Base-by-base conservation (phyloP, 2,797 vertebrate genomes). In the Eleutherodactylus coqui region DNA sequence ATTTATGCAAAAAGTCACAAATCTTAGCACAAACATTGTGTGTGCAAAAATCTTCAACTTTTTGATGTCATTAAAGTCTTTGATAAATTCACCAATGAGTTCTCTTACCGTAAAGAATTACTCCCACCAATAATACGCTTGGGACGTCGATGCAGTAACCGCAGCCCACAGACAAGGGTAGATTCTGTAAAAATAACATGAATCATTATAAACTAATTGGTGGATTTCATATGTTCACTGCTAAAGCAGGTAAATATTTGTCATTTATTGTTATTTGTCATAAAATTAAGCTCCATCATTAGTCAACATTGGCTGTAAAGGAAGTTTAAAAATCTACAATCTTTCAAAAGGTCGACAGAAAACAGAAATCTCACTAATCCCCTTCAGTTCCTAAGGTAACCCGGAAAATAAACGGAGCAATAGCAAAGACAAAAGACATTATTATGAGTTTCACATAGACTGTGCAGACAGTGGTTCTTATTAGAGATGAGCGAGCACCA, bases 61-160 rank as follows among this genome's bases (percentile, higher is more conserved):
- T n/a, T n/a, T n/a, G 29, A 64, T 64, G 29, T 32, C 27, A 64
- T 64, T 29, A 29, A 4, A 64, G 13, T 16, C 32, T 11, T 64
- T n/a, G 27, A 64, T 60, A 29, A n/a, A n/a, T 5, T 9, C 5
- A n/a, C 6, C 6, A 49, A 51, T 1, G 16, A 27, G 38, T 41
- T 38, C 7, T 16, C 58, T 93, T 94, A 99, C 98, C 98, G 95
- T 94, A 98, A 94, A 88, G 98, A 98, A 92, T 98, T 99, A 90
- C 96, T 96, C 76, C 98, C 98, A 87, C 98, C 98, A 88, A 99
- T 96, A 91, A 99, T 98, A 89, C 98, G 93, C 75, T 98, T 98
- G 91, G 97, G 97, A 83, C 98, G 96, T 85, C 93, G 95, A 88
- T 97, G 97, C 77, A 96, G 88, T 85, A 96, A 93, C 87, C 96